Evolutionary conservation across 2,888 invertebrate species (phyloP), one percentile per base, ranked within the genome.

Genomic region (Drosophila imparisetae): DNA sequence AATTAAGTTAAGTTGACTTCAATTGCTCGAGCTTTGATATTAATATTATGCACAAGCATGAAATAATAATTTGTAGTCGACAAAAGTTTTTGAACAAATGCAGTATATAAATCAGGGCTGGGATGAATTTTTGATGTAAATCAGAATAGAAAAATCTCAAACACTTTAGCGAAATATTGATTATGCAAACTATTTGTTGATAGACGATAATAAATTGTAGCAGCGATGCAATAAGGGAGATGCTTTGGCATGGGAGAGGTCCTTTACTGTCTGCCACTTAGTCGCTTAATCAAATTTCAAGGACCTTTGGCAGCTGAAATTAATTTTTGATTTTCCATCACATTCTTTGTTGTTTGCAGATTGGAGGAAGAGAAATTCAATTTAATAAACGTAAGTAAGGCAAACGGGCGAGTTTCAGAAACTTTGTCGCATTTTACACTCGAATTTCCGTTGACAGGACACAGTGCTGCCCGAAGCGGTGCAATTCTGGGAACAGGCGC

Each of bases 381-480:
- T 90, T 95, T 98, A 93, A 97, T 98, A 83, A 97, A 98, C 93
- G 98, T 98, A 94, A 97, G 97, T 96, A 53, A 36, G 11, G 32
- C 50, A 6, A 11, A 3, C 10, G 1, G 1, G 0, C 2, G 13
- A 11, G 6, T 15, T 29, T 21, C 18, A 4, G 11, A 27, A 29
- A 27, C 21, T 2, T 27, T 21, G 7, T 30, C 13, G 4, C 7
- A 29, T 62, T 42, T 66, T 24, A 50, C n/a, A 38, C 55, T 78
- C 36, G 7, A 72, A 59, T 75, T 75, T 29, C 64, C 7, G 27
- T 53, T 24, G 30, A 42, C 94, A 97, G 97, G 96, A 97, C 90
- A 97, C 97, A 58, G 96, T 98, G 75, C 93, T 98, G 80, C 98
- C 98, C 0, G 96, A 97, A 92, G 98, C 98, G 50, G 97, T 98